Conservation (phyloP, 2,797 vertebrate species). For the Smutsia gigantea region DNA sequence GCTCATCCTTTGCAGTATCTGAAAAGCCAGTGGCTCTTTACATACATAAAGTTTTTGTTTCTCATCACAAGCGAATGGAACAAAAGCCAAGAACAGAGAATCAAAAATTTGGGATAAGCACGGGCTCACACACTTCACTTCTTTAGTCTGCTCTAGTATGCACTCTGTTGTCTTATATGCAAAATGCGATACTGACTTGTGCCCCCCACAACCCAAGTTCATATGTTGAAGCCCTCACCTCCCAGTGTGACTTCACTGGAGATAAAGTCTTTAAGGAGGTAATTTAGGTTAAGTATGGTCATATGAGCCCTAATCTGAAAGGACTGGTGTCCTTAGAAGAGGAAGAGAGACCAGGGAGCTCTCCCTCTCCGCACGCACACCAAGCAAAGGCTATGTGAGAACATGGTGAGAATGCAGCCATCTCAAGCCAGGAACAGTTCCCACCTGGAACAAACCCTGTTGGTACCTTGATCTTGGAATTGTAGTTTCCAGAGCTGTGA, state of each 20-base stretch:
- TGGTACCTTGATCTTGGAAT: not conserved
- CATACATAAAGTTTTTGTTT: not conserved
- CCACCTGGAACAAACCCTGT: not conserved
- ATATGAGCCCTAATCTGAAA: not conserved
- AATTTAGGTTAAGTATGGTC: not conserved
- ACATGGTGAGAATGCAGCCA: not conserved
- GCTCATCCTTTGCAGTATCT: not conserved
- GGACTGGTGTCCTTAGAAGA: not conserved
- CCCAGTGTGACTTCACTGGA: not conserved
- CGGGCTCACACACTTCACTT: not conserved
- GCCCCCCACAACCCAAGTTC: not conserved
- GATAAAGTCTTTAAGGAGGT: not conserved
- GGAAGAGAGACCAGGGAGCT: not conserved
- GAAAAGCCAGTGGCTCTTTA: not conserved
- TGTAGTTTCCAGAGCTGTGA: not conserved
- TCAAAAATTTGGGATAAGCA: not conserved
- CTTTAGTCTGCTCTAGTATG: not conserved
- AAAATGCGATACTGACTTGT: not conserved
- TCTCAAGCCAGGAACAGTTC: not conserved
- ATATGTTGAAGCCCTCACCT: not conserved
- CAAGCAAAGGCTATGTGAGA: not conserved
- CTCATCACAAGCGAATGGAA: not conserved
- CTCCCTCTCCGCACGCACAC: accelerated
- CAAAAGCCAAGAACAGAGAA: not conserved
- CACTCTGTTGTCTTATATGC: not conserved